Evolutionary conservation across 2,113 vertebrate genomes (phyloP), one percentile per base, ranked within the genome.

Genomic region (Isurus oxyrinchus): DNA sequence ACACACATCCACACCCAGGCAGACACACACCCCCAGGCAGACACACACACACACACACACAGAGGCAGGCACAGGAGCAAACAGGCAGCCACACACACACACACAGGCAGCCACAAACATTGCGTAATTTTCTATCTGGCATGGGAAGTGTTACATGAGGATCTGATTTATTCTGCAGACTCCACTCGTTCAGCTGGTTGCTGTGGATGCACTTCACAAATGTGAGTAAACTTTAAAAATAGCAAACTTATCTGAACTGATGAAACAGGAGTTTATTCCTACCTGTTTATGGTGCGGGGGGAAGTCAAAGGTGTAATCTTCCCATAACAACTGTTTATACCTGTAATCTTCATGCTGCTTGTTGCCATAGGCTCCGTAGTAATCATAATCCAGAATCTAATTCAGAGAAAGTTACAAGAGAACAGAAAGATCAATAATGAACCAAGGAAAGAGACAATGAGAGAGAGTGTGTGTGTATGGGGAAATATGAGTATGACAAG

Each of bases 251-350:
- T 19, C 90, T 61, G 57, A 14, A 61, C 35, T 31, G 31, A 27
- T 96, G 69, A 49, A 35, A 63, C 13, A 21, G 21, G 2, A n/a
- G 25, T 21, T 35, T 0, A 0, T 87, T 97, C 98, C 98, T 97
- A 99, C 99, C 76, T 97, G 96, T 3, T 98, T 19, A 0, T 99
- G 99, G 97, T 99, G 99, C 0, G 98, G 98, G 0, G 99, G 99
- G 97, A 99, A 99, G 97, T 98, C 97, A 0, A 99, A 99, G 96
- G 99, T 99, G 97, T 99, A 99, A 96, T 99, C 99, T 0, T 98
- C 97, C 0, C 97, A 97, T 81, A 99, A 98, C 96, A 99, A 97
- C n/a, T 59, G 94, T 19, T 97, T 97, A 97, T 99, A 99, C 96
- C 97, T 72, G 76, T 99, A 98, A 96, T 98, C 97, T 13, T 61